phyloP scores from a whole-genome alignment of 30 jellyfish, hydroid and myxozoan species.

The Aurelia sp. region DNA sequence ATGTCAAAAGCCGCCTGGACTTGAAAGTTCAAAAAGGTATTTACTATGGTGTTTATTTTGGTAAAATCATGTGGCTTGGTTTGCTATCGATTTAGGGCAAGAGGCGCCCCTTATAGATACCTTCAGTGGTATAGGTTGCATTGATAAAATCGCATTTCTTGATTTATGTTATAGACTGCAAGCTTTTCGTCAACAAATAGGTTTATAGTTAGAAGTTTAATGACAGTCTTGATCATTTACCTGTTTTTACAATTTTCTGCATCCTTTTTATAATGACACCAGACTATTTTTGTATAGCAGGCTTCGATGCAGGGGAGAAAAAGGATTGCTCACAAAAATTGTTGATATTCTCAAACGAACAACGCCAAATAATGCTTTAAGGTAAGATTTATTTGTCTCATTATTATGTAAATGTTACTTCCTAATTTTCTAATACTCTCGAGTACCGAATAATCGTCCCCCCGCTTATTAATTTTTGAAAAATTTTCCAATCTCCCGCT shows the following conservation, averaged over 20 bases:
- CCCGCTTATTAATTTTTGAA: too few species aligned
- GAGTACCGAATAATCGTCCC: too few species aligned
- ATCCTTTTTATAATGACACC: neutral
- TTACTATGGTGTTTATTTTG: neutral
- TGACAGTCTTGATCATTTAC: too few species aligned
- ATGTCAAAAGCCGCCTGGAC: conserved; percentile 61
- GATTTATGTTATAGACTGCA: neutral
- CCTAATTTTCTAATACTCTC: too few species aligned
- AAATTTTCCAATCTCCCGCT: too few species aligned
- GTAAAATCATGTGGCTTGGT: neutral
- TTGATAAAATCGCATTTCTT: neutral
- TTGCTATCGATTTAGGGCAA: neutral
- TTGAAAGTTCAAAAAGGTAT: conserved; percentile 75
- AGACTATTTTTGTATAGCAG: conserved; percentile 22
- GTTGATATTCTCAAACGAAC: conserved; percentile 78
- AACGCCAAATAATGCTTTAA: conserved; percentile 87
- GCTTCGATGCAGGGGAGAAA: conserved; percentile 88
- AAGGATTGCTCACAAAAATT: conserved; percentile 89
- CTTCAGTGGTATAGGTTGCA: neutral
- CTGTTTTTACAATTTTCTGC: too few species aligned
- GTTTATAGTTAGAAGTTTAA: neutral
- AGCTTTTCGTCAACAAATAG: neutral
- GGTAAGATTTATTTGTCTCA: conserved; percentile 51
- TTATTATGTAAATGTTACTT: too few species aligned
- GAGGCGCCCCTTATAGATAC: neutral